Conservation (phyloP, 2,113 vertebrate species). For the Bambusicola thoracicus region DNA sequence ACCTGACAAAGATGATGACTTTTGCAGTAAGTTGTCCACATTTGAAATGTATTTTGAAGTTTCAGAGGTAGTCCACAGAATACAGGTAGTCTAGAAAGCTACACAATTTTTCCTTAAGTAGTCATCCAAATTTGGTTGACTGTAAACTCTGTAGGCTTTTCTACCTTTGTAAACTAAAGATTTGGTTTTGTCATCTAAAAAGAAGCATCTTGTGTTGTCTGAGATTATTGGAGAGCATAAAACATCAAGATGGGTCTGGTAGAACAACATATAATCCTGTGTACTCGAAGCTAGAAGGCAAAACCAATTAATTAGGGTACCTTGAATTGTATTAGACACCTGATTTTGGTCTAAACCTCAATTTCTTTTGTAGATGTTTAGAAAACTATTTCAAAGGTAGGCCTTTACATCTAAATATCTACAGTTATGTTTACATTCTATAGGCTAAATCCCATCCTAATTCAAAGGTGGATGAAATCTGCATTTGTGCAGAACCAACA, state of each 20-base stretch:
- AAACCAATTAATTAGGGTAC: background rate
- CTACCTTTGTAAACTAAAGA: background rate
- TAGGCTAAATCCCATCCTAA: background rate
- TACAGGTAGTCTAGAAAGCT: background rate
- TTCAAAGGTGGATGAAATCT: background rate
- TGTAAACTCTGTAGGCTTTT: background rate
- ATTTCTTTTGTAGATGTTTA: background rate
- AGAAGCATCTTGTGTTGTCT: background rate
- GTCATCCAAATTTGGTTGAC: accelerated
- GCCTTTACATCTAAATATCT: background rate
- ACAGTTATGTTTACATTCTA: background rate
- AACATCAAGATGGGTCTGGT: background rate
- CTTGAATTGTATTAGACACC: background rate
- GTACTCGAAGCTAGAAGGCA: background rate
- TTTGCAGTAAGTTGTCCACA: background rate
- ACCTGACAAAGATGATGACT: background rate
- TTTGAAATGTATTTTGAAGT: background rate
- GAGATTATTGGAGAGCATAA: background rate
- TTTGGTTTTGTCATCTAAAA: background rate
- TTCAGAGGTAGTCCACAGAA: background rate
- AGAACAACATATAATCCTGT: background rate
- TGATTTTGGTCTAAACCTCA: background rate
- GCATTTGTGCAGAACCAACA: background rate
- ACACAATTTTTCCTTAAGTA: accelerated
- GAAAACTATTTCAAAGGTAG: background rate